Base-by-base conservation (phyloP, 2,888 invertebrate genomes). In the Bellardia pandia region DNA sequence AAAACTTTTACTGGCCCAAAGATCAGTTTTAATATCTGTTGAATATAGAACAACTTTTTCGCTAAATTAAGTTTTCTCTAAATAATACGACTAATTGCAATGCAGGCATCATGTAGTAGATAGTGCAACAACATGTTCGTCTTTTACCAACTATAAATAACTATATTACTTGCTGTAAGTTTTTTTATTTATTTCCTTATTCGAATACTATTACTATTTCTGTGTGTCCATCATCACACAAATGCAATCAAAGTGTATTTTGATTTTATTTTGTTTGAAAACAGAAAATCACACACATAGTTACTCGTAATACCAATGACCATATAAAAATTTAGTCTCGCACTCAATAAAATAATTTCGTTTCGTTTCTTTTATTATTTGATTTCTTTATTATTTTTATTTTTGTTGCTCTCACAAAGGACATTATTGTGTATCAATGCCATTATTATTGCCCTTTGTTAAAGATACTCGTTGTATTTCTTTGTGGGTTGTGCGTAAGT, bases 361-460 rank as follows among this genome's bases (percentile, higher is more conserved):
- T 81, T 68, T 68, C 37, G 23, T 78, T 74, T 53, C 64, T 76
- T 64, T 51, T 64, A 64, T 64, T n/a, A 76, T 76, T 68, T 68
- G 37, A 62, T 48, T 16, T 45, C 30, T 48, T 58, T 42, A 37
- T 11, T 37, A 37, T 5, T 4, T 9, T 33, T 62, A 5, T 48
- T 68, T 13, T 58, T 53, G 40, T 37, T 60, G 11, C 45, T 16
- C 48, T 16, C 37, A 71, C 75, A 77, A 84, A 51, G 74, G 68
- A 74, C 56, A 75, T 85, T 56, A 48, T 45, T 84, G 58, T 72
- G 56, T 81, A 87, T 87, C 84, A 84, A 85, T 87, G 37, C 48
- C 69, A 77, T 87, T 87, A 75, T 87, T 85, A 87, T 87, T 85
- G 87, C 42, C 77, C 58, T 85, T 85, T 79, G 81, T 85, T 83